These are phyloP conservation scores for Ctenodactylus gundi DNA, from an alignment of 2,113 vertebrate species.

Conservation along the genomic window DNA sequence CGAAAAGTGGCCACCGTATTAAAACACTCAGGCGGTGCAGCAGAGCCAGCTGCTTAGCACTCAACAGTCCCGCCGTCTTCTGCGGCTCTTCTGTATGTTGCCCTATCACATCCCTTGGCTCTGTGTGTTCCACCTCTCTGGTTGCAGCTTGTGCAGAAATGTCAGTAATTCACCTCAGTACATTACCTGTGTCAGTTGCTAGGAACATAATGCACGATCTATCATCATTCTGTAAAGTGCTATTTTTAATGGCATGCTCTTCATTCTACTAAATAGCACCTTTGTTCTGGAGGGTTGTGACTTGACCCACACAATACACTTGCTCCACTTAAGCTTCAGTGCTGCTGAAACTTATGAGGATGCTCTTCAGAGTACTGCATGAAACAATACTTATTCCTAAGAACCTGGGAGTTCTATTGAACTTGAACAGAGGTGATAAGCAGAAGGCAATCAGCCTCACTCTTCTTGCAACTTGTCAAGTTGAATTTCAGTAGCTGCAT, in stretches of 20 bases:
- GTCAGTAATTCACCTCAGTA: constrained; percentile 68
- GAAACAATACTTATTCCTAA: not conserved
- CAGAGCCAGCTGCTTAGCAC: not conserved
- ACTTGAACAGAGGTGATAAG: not conserved
- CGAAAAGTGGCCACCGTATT: not conserved
- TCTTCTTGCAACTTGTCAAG: too few relatives aligned
- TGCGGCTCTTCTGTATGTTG: not conserved
- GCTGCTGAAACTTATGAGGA: constrained; percentile 26
- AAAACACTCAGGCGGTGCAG: not conserved
- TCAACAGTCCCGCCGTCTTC: not conserved
- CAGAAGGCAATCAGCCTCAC: not conserved
- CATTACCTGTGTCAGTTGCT: constrained; percentile 62
- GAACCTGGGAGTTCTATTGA: not conserved
- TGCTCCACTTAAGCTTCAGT: not conserved
- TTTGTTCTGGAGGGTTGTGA: not conserved
- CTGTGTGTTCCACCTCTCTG: constrained; percentile 58
- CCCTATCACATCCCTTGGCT: constrained; percentile 19
- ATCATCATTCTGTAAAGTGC: constrained; percentile 77
- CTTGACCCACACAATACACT: not conserved
- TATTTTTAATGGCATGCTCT: constrained; percentile 37
- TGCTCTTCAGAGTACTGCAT: not conserved
- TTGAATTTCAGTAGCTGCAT: not conserved
- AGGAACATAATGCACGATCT: constrained; percentile 50
- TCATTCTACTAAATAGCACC: not conserved
- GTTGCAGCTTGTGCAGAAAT: constrained; percentile 63